These are phyloP conservation scores for Lottia gigantea DNA, from an alignment of 2,888 invertebrate species.

Conservation along the genomic window DNA sequence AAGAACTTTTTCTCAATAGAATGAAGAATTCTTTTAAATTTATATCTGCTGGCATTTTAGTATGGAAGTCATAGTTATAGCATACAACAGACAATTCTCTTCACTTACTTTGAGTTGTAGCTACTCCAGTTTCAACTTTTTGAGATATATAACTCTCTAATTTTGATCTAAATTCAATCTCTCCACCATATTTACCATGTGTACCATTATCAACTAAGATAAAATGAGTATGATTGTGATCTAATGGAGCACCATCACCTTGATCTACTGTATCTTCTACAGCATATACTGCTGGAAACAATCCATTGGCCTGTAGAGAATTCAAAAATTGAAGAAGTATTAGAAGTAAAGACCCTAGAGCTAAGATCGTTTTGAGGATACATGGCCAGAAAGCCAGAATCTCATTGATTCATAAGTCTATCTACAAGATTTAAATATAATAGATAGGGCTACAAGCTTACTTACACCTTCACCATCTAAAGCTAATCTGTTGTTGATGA, in stretches of 20 bases:
- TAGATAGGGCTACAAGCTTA: not conserved
- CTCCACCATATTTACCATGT: constrained; percentile 57
- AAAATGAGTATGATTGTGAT: constrained; percentile 68
- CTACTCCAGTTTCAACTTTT: constrained; percentile 49
- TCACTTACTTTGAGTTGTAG: constrained; percentile 47
- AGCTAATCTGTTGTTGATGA: constrained; percentile 58
- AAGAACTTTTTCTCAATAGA: too few relatives aligned
- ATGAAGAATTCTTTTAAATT: too few relatives aligned
- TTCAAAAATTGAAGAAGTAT: too few relatives aligned
- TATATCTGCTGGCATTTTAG: too few relatives aligned
- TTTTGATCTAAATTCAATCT: constrained; percentile 58
- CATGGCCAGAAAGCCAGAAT: too few relatives aligned
- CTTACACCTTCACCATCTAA: constrained; percentile 53
- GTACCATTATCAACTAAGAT: constrained; percentile 66
- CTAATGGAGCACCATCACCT: constrained; percentile 49
- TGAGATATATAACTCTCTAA: constrained; percentile 58
- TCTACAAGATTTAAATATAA: too few relatives aligned
- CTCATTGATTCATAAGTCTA: too few relatives aligned
- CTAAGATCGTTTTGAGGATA: too few relatives aligned
- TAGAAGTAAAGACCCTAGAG: too few relatives aligned
- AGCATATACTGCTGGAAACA: constrained; percentile 61
- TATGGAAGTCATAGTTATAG: too few relatives aligned
- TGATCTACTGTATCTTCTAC: constrained; percentile 43
- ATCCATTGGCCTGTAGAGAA: constrained; percentile 40
- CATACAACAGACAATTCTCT: too few relatives aligned